Percentiles rank a stretch among this genome's conserved stretches.
These are phyloP conservation scores for Zapus hudsonius DNA, from an alignment of 2,113 vertebrate genomes.

Conservation along the genomic window DNA sequence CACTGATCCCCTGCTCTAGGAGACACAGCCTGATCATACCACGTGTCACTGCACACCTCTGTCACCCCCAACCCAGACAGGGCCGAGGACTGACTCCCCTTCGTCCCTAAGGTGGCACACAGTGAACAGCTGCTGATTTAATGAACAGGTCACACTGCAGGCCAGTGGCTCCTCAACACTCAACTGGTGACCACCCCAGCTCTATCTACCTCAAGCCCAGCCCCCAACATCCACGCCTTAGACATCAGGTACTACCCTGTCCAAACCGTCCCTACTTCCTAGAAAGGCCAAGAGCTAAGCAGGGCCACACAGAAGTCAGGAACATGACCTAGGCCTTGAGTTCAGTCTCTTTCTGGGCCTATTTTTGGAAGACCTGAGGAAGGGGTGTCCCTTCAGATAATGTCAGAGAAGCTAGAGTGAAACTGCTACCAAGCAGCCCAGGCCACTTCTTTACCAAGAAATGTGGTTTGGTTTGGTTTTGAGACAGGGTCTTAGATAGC, in stretches of 20 bases:
- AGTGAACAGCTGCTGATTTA: background rate
- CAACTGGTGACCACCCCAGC: background rate
- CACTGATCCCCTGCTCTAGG: background rate
- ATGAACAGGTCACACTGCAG: background rate
- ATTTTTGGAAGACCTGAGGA: background rate
- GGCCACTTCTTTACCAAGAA: background rate
- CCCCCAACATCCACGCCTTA: background rate
- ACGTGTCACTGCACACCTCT: too few species aligned
- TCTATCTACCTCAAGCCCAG: background rate
- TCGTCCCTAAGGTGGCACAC: background rate
- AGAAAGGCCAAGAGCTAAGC: background rate
- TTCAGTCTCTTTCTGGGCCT: background rate
- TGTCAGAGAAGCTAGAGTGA: background rate
- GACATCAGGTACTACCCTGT: background rate
- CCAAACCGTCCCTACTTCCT: background rate
- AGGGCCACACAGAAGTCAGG: background rate
- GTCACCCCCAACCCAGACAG: background rate
- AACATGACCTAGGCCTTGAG: background rate
- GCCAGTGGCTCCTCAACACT: too few species aligned
- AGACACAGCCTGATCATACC: too few species aligned
- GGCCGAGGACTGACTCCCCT: background rate
- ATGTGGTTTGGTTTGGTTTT: background rate
- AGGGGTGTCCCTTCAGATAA: background rate
- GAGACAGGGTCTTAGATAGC: too few species aligned
- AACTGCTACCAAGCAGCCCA: background rate